Evolutionary conservation across 2,113 vertebrate species (phyloP), one percentile per base, ranked within the genome.

Genomic region (Psittacula cyanocephala): DNA sequence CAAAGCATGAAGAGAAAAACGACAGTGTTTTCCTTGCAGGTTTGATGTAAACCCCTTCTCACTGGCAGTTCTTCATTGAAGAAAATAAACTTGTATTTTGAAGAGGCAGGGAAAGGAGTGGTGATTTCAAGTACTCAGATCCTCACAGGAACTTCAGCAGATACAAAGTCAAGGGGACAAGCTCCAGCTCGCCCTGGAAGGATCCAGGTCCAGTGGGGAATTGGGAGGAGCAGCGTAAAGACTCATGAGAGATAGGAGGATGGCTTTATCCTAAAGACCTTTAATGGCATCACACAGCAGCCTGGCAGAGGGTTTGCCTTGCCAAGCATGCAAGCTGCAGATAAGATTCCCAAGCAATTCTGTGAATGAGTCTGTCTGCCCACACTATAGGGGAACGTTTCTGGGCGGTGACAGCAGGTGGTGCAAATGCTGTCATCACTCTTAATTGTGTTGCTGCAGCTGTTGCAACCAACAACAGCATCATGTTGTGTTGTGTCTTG

Each of bases 181-280:
- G 44, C 17, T n/a, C 35, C 28, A 44, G 11, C 7, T 85, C 25
- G 72, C 49, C 31, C 72, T 41, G 43, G 43, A 83, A 81, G 64
- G 53, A 53, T 91, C 23, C 39, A n/a, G 37, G 14, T 82, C n/a
- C 2, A 2, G 4, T 29, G 44, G 37, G 50, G 44, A 14, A 39
- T 23, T 89, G 33, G 43, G 28, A 89, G 12, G 23, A 70, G 13
- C 31, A 63, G n/a, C 15, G 29, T 37, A 70, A 70, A 81, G 50
- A 76, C 17, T 17, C 35, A 29, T 5, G 13, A 85, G 47, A 47
- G 8, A 8, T 33, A 18, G 29, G 43, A 91, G 33, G 52, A 91
- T 72, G 62, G 24, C 27, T 82, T 81, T 0, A 0, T 29, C 4
- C 4, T 27, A 2, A 27, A 75, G 52, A n/a, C 35, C 17, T 69